phyloP scores from a whole-genome alignment of 30 jellyfish, hydroid and myxozoan genomes.

The Pseudorhiza aurosa region DNA sequence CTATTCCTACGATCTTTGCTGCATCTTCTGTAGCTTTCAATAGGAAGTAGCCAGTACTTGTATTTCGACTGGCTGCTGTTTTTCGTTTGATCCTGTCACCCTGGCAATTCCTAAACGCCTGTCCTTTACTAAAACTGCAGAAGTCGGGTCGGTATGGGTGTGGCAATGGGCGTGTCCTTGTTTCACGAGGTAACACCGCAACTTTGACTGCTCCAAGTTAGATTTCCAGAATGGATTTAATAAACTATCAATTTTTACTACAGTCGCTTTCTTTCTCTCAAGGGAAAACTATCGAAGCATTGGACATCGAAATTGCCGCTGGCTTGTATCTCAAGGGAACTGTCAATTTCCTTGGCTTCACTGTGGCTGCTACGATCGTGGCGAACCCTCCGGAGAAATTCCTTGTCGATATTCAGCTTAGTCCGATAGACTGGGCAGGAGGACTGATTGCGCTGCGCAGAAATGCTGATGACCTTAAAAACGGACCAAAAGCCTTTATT shows the following conservation, averaged over 20 bases:
- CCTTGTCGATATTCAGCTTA: constrained; percentile 58
- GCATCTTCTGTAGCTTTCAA: too few species aligned
- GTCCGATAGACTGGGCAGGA: constrained; percentile 70
- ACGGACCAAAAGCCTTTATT: constrained; percentile 68
- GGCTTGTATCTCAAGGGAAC: constrained; percentile 74
- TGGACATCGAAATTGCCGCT: constrained; percentile 47
- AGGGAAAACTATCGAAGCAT: constrained; percentile 61
- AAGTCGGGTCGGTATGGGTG: too few species aligned
- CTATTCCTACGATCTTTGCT: too few species aligned
- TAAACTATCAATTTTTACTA: not conserved
- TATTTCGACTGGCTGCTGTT: too few species aligned
- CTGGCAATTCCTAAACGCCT: too few species aligned
- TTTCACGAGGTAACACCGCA: too few species aligned
- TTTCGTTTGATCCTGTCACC: too few species aligned
- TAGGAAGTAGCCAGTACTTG: too few species aligned
- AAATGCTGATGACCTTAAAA: constrained; percentile 24
- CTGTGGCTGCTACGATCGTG: constrained; percentile 22
- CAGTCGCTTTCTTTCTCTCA: not conserved
- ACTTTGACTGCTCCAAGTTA: too few species aligned
- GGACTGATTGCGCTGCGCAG: constrained; percentile 52
- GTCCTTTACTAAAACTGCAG: too few species aligned
- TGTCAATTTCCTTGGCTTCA: constrained; percentile 58
- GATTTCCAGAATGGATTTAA: too few species aligned
- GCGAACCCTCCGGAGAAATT: constrained; percentile 23
- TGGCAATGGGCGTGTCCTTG: too few species aligned